A percentile compares a stretch with the other conserved stretches of the same genome.
phyloP scores from a whole-genome alignment of 2,113 vertebrate genomes.

The Seriola aureovittata region DNA sequence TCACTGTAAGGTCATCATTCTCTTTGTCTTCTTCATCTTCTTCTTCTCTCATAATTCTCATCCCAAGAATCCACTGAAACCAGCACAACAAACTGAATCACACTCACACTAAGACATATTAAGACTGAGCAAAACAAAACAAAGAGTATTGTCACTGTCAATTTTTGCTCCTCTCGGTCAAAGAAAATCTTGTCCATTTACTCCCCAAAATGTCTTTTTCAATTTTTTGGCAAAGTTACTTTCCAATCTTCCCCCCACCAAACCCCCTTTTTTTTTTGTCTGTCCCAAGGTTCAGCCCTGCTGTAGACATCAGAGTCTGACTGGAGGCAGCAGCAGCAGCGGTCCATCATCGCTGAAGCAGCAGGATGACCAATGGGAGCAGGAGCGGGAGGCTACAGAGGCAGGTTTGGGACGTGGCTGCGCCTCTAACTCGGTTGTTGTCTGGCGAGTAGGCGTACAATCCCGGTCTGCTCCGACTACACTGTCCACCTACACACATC shows the following conservation, averaged over 20 bases:
- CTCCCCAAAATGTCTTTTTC: constrained; percentile 49
- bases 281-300: constrained; percentile 33
- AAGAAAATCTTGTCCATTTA: constrained; percentile 61
- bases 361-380: constrained; percentile 79
- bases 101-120: constrained; percentile 52
- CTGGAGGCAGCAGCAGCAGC: constrained; percentile 22
- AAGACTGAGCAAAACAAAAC: constrained; percentile 55
- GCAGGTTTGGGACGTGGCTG: constrained; percentile 55
- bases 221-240: constrained; percentile 76
- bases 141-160: constrained; percentile 47
- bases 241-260: constrained; percentile 26
- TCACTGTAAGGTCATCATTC: constrained; percentile 3
- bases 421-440: constrained; percentile 81
- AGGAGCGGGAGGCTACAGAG: constrained; percentile 76
- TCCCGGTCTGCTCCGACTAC: constrained; percentile 78
- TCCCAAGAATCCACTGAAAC: constrained; percentile 58
- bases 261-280: not conserved
- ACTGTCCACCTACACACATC: constrained; percentile 87
- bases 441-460: constrained; percentile 86
- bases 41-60: not conserved
- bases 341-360: constrained; percentile 89
- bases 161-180: constrained; percentile 55
- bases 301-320: constrained; percentile 50
- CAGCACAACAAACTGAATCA: constrained; percentile 65
- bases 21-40: not conserved